Evolutionary conservation across 2,797 vertebrate genomes (phyloP).

Genomic region (Parotocinclus haroldoi): DNA sequence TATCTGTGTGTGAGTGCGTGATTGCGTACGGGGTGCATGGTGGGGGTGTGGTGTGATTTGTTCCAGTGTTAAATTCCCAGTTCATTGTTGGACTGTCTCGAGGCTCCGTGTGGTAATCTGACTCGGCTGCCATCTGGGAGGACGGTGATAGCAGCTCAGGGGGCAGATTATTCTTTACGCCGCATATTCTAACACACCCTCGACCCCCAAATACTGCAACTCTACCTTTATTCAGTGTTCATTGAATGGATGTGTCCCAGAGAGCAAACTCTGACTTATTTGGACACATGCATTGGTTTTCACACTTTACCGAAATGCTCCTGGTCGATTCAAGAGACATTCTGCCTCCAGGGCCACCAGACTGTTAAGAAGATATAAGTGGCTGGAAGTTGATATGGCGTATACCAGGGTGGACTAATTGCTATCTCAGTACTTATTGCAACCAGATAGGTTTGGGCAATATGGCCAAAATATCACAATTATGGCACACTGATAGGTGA

Average conservation of each 20-base stretch:
- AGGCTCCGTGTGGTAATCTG: conserved; percentile 59
- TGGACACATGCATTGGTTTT: too few species aligned
- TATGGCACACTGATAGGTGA: too few species aligned
- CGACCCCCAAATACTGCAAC: conserved; percentile 1
- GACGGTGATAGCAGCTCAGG: conserved; percentile 66
- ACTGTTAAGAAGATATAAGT: too few species aligned
- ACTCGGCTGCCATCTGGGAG: conserved; percentile 67
- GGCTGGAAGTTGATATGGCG: too few species aligned
- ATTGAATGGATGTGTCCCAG: neutral
- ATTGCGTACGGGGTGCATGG: conserved; percentile 23
- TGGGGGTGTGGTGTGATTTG: conserved; percentile 66
- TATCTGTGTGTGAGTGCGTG: conserved; percentile 29
- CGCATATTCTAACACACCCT: conserved; percentile 50
- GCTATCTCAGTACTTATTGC: too few species aligned
- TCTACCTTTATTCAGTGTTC: neutral
- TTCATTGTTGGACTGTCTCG: conserved; percentile 58
- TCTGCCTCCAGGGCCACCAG: too few species aligned
- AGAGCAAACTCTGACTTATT: neutral
- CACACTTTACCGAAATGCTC: too few species aligned
- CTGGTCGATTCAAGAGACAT: too few species aligned
- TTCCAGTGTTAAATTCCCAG: conserved; percentile 67
- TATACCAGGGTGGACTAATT: too few species aligned
- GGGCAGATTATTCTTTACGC: conserved; percentile 50
- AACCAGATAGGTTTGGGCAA: too few species aligned
- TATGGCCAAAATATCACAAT: too few species aligned